These are phyloP conservation scores for Temnothorax unifasciatus DNA, from an alignment of 2,888 invertebrate species.

Conservation along the genomic window DNA sequence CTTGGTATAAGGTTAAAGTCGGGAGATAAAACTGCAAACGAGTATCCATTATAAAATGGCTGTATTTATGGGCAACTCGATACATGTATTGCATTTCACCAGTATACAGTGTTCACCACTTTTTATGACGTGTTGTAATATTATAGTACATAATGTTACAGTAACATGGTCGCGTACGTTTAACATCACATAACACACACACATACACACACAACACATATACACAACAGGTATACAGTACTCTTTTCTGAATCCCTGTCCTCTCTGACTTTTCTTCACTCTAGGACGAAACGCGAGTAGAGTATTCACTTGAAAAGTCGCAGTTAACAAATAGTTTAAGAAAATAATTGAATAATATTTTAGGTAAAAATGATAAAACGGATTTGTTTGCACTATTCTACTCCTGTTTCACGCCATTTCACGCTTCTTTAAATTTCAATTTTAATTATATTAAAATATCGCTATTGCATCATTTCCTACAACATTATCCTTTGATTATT, in stretches of 20 bases:
- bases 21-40: conserved; percentile 28
- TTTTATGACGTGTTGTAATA: conserved; percentile 80
- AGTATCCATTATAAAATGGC: conserved; percentile 85
- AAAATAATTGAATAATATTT: conserved; percentile 13
- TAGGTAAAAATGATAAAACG: conserved; percentile 17
- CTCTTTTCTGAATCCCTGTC: conserved; percentile 70
- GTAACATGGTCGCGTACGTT: conserved; percentile 84
- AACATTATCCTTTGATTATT: conserved; percentile 35
- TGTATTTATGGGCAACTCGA: conserved; percentile 85
- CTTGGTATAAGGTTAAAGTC: neutral
- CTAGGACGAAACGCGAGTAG: conserved; percentile 81
- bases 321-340: conserved; percentile 58
- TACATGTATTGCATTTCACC: conserved; percentile 85
- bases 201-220: neutral
- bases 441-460: conserved; percentile 28
- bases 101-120: conserved; percentile 78
- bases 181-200: conserved; percentile 80
- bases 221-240: conserved; percentile 78
- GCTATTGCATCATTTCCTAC: neutral
- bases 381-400: neutral
- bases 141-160: conserved; percentile 84
- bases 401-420: neutral
- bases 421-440: neutral
- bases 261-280: conserved; percentile 63
- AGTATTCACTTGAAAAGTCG: conserved; percentile 67